phyloP scores from a whole-genome alignment of 2,113 vertebrate species.

The Prionailurus bengalensis region DNA sequence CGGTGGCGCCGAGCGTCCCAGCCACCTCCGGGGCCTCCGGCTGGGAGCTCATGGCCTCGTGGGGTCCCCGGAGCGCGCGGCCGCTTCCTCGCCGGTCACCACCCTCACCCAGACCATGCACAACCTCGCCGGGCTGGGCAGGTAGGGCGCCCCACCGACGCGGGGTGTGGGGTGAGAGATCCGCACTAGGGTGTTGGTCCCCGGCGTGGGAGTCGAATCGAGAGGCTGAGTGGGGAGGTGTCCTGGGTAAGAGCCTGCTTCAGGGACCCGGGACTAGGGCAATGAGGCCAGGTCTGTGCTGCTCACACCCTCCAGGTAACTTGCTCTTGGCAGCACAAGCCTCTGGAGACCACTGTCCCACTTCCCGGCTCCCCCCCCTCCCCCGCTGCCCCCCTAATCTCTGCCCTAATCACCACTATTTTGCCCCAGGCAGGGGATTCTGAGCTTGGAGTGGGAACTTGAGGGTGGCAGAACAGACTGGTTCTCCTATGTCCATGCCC shows the following conservation, averaged over 20 bases:
- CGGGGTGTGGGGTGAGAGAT: not conserved
- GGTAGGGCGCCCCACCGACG: conserved; percentile 61
- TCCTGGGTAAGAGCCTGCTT: not conserved
- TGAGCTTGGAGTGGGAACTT: not conserved
- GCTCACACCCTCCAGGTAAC: not conserved
- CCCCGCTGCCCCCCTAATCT: not conserved
- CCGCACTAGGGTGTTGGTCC: not conserved
- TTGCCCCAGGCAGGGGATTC: conserved; percentile 55
- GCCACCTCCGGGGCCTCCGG: conserved; percentile 61
- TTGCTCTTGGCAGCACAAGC: not conserved
- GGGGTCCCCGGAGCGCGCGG: conserved; percentile 66
- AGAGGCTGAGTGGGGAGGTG: not conserved
- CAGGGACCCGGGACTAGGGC: not conserved
- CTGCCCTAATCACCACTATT: not conserved
- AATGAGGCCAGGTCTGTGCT: not conserved
- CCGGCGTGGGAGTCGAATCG: not conserved
- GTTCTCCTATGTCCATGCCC: not conserved
- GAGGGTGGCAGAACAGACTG: not conserved
- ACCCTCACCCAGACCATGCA: conserved; percentile 79
- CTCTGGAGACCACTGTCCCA: not conserved
- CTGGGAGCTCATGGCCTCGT: conserved; percentile 23
- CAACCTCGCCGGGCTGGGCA: conserved; percentile 80
- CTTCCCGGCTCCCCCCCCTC: not conserved
- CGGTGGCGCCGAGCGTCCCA: conserved; percentile 38
- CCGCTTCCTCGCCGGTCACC: conserved; percentile 75